Evolutionary conservation across 2,797 vertebrate species (phyloP), one percentile per base, ranked within the genome.

Genomic region (Vultur gryphus): DNA sequence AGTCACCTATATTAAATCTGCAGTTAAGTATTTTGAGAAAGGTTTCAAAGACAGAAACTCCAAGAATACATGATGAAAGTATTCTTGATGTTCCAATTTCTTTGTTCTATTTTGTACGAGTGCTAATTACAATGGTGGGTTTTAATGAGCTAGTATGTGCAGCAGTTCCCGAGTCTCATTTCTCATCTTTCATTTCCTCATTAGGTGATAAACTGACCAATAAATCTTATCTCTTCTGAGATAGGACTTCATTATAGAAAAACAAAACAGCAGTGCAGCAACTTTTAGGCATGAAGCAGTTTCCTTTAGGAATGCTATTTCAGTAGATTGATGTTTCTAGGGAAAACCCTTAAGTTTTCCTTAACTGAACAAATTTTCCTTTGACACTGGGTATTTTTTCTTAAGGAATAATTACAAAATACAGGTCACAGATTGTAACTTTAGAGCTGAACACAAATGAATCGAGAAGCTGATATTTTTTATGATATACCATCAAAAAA

Each of bases 171-270:
- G 28, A 70, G 58, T 89, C 57, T 90, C 61, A 61, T 61, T 91
- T 92, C 83, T 89, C 28, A 55, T 76, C 48, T 93, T 97, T 87
- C 19, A 48, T 85, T 89, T 95, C 78, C 66, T 92, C 39, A 44
- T 44, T 61, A 71, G 28, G 11, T 76, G 77, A 90, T 90, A 86
- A 91, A 86, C 5, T 35, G 46, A 37, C 70, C 58, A 41, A 88
- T 76, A 86, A 91, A 83, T 94, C 91, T 70, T 86, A 41, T 79
- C 64, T 87, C 57, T 95, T 48, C 64, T 76, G 58, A 93, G 14
- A 72, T 49, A 26, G 35, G 49, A 7, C 85, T 92, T 93, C 83
- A 64, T 87, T 89, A 43, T 10, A 81, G 58, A 39, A 83, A 95
- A 95, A n/a, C 9, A 73, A 65, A 87, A 66, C n/a, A 46, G 62